Percentiles rank a stretch among this genome's conserved stretches.
Conservation (phyloP, 2,797 vertebrate species). For the Morus bassanus region DNA sequence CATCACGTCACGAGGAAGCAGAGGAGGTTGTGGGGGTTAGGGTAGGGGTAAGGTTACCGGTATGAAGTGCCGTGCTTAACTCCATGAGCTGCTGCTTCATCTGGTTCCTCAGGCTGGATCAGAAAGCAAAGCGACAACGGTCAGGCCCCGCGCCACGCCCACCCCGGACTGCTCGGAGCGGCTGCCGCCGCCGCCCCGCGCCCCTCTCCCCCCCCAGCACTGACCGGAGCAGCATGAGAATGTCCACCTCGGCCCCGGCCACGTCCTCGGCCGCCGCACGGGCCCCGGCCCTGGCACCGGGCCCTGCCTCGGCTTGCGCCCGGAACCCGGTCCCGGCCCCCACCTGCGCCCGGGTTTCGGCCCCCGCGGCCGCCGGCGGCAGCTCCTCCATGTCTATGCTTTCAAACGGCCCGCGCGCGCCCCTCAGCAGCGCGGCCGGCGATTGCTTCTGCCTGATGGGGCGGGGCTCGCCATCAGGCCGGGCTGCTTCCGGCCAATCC, state of each 20-base stretch:
- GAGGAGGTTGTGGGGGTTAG: fast-evolving
- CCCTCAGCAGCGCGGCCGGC: not conserved
- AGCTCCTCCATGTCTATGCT: not conserved
- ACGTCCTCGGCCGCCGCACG: no score
- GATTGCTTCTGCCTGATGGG: not conserved
- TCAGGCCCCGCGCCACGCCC: not conserved
- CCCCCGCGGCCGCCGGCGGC: no score
- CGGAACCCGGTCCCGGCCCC: no score
- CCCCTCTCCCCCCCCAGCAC: not conserved
- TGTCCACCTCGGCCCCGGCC: not conserved
- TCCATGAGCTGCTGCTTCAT: constrained; percentile 70
- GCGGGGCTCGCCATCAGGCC: no score
- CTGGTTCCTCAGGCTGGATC: constrained; percentile 57
- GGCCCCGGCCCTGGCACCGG: no score
- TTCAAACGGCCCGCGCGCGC: not conserved
- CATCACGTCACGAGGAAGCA: not conserved
- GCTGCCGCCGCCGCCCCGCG: not conserved
- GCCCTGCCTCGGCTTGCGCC: no score
- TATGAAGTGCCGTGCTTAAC: not conserved
- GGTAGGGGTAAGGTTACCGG: constrained; percentile 4
- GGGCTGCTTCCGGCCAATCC: no score
- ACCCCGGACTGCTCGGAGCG: no score
- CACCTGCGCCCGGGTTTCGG: no score
- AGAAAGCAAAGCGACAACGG: not conserved
- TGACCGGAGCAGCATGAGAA: not conserved